These are phyloP conservation scores for Drosophila infuscata DNA, from an alignment of 2,888 invertebrate genomes.

Conservation along the genomic window DNA sequence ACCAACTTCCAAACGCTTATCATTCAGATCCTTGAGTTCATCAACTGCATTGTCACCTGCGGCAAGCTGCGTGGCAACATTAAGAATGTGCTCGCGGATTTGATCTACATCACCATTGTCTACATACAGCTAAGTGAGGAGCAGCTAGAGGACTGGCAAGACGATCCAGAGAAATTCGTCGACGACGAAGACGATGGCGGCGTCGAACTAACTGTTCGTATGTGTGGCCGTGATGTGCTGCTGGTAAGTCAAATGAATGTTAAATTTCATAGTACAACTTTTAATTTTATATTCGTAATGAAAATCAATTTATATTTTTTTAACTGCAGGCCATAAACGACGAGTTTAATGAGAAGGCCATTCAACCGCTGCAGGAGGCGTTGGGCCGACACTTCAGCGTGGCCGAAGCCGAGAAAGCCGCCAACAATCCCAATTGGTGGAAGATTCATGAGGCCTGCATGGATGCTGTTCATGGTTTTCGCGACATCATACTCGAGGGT, in stretches of 20 bases:
- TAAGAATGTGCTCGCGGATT: conserved; percentile 87
- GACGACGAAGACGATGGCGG: conserved; percentile 89
- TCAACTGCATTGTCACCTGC: conserved; percentile 87
- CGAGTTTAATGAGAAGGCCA: conserved; percentile 86
- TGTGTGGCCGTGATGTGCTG: conserved; percentile 88
- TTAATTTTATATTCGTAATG: not conserved
- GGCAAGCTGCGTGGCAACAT: conserved; percentile 87
- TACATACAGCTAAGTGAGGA: conserved; percentile 90
- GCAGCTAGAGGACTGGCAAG: conserved; percentile 88
- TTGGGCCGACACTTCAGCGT: conserved; percentile 88
- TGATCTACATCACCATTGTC: conserved; percentile 88
- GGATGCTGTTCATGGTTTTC: conserved; percentile 87
- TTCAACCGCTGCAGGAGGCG: conserved; percentile 87
- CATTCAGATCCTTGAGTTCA: conserved; percentile 89
- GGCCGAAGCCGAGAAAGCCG: conserved; percentile 85
- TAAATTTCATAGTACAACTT: not conserved
- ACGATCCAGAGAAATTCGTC: conserved; percentile 88
- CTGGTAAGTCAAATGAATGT: conserved; percentile 82
- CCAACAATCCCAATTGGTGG: conserved; percentile 87
- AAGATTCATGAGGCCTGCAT: conserved; percentile 89
- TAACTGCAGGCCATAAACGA: conserved; percentile 84
- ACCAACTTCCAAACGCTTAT: conserved; percentile 88
- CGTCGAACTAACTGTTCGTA: conserved; percentile 88
- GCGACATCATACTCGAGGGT: conserved; percentile 83
- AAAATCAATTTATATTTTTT: not conserved